Evolutionary conservation across 2,113 vertebrate genomes (phyloP).

Genomic region (Etheostoma cragini): DNA sequence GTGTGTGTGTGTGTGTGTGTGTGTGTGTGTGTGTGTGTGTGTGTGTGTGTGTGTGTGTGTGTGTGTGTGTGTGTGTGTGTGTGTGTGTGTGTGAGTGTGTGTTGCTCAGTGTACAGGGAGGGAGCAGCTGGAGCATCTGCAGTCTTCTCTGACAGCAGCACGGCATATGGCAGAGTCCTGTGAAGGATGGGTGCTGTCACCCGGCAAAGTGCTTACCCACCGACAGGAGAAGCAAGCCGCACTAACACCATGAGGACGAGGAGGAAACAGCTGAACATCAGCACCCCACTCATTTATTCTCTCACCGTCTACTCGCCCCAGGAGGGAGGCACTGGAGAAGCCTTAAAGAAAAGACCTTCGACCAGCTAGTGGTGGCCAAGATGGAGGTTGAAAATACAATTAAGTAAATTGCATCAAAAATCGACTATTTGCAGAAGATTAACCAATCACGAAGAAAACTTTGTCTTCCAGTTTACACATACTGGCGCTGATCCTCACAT

Average conservation of each 20-base stretch:
- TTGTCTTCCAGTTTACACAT: conserved; percentile 18
- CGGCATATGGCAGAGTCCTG: conserved; percentile 84
- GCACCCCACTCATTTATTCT: conserved; percentile 78
- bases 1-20: conserved; percentile 37
- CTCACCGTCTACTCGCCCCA: conserved; percentile 40
- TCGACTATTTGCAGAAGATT: conserved; percentile 8
- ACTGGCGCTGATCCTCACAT: neutral
- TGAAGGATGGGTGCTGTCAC: conserved; percentile 89
- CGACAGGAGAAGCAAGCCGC: conserved; percentile 70
- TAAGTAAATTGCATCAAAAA: conserved; percentile 21
- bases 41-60: conserved; percentile 45
- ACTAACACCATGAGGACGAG: conserved; percentile 66
- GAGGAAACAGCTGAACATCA: conserved; percentile 81
- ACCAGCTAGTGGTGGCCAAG: conserved; percentile 10
- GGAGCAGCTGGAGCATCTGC: conserved; percentile 84
- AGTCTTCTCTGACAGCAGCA: conserved; percentile 80
- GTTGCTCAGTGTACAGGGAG: conserved; percentile 55
- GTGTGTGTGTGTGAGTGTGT: conserved; percentile 45
- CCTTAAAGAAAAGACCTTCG: conserved; percentile 46
- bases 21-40: conserved; percentile 47
- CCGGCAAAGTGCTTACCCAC: conserved; percentile 82
- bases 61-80: conserved; percentile 35
- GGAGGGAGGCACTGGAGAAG: conserved; percentile 31
- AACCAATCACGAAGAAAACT: neutral
- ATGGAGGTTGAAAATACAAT: neutral